Conservation (phyloP, 1,140 invertebrate genomes). For the Ceratina japonica region DNA sequence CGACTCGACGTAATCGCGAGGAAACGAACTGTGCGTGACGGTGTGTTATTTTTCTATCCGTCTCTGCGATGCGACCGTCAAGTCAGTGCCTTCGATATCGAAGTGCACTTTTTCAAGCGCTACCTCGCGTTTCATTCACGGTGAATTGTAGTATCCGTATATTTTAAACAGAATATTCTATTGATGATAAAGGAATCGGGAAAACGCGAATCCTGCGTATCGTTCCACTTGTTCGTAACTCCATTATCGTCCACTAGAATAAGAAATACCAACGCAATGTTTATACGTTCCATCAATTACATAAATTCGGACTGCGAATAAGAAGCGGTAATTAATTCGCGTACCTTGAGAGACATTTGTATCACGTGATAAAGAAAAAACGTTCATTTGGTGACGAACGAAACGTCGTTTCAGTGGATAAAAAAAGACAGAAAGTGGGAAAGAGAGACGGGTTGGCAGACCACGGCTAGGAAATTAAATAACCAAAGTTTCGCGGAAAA, state of each 20-base stretch:
- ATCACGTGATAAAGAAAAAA: slow-evolving; percentile 41
- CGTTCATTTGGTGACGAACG: neutral
- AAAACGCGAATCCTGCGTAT: too few species aligned
- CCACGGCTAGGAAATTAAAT: slow-evolving; percentile 68
- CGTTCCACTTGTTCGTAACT: too few species aligned
- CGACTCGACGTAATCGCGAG: slow-evolving; percentile 17
- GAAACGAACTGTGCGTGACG: slow-evolving; percentile 27
- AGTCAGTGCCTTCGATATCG: slow-evolving; percentile 11
- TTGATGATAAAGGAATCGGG: too few species aligned
- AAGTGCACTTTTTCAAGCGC: slow-evolving; percentile 17
- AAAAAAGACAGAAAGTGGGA: neutral
- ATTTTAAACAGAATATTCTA: too few species aligned
- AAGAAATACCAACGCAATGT: too few species aligned
- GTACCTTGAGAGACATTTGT: neutral
- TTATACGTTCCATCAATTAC: too few species aligned
- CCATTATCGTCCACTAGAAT: too few species aligned
- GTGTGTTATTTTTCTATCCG: slow-evolving; percentile 25
- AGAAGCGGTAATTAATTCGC: neutral
- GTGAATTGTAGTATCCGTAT: neutral
- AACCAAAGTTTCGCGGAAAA: slow-evolving; percentile 68
- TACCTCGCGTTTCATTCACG: neutral
- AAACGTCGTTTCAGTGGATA: slow-evolving; percentile 19
- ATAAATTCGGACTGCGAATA: too few species aligned
- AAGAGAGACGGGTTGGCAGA: slow-evolving; percentile 16
- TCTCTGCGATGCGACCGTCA: neutral